Conservation (phyloP, 2,888 invertebrate genomes). For the Drosophila merina region DNA sequence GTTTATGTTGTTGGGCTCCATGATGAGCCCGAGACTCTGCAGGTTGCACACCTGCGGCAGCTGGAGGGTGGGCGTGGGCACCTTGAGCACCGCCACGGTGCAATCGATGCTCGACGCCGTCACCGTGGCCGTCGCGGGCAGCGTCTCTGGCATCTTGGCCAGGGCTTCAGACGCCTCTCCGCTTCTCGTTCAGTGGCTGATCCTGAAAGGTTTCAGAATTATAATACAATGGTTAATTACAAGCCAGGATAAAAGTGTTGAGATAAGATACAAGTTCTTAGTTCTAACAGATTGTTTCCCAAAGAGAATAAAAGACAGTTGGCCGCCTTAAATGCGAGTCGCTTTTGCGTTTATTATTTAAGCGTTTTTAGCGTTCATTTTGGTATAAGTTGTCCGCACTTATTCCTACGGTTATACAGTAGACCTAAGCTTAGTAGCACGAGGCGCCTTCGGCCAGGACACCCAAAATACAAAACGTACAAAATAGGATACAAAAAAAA, state of each 20-base stretch:
- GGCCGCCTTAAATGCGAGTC: constrained; percentile 62
- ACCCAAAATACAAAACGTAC: constrained; percentile 52
- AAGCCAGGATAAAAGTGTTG: too few relatives aligned
- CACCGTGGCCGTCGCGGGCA: constrained; percentile 73
- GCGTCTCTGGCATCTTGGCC: constrained; percentile 71
- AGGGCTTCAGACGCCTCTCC: constrained; percentile 24
- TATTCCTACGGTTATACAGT: constrained; percentile 59
- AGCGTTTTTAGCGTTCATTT: constrained; percentile 68
- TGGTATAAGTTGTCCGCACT: constrained; percentile 71
- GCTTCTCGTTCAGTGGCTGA: constrained; percentile 5
- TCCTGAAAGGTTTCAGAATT: background rate
- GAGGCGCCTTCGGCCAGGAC: constrained; percentile 46
- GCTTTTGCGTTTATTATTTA: constrained; percentile 49
- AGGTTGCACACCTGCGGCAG: constrained; percentile 68
- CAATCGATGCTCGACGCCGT: constrained; percentile 72
- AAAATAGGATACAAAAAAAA: constrained; percentile 38
- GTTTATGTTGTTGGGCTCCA: constrained; percentile 74
- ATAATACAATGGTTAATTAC: background rate
- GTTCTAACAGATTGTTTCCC: background rate
- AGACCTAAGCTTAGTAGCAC: constrained; percentile 67
- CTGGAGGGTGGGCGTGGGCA: constrained; percentile 69
- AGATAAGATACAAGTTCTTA: background rate
- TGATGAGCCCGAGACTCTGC: constrained; percentile 69
- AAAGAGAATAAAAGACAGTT: background rate
- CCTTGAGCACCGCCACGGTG: constrained; percentile 73